Base-by-base conservation (phyloP, 1,140 invertebrate species). In the Hypothenemus hampei region DNA sequence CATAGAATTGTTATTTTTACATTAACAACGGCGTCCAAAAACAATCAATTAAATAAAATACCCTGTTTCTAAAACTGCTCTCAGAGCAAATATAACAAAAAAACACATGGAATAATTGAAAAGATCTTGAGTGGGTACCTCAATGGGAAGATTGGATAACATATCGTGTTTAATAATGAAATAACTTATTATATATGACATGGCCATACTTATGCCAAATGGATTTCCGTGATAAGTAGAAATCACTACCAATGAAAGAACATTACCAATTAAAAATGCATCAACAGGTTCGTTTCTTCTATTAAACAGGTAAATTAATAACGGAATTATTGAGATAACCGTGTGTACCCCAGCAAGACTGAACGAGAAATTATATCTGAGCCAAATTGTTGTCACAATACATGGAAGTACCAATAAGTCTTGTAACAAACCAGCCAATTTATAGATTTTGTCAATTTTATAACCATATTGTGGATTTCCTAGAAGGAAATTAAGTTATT, bases 31-130 rank as follows among this genome's bases (percentile, higher is more conserved):
- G n/a, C n/a, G n/a, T n/a, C n/a, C n/a, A n/a, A n/a, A n/a, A n/a
- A n/a, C n/a, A n/a, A n/a, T n/a, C n/a, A n/a, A n/a, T 19, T 39
- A 19, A 39, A 39, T 21, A 37, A 10, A 7, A 43, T 35, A 43
- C 8, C 43, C 6, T 21, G 43, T 33, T 19, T 57, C 43, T 21
- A 49, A 31, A 20, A 57, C 15, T 45, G 59, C 26, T 35, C 45
- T 57, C 6, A 60, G 35, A 29, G 46, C 49, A 50, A 61, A 61
- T 43, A 49, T 46, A 36, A 43, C 24, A 49, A 61, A 61, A 46
- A 61, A 61, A 50, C 59, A 61, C 54, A 58, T 54, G 11, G 59
- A 52, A 57, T 61, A 61, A 31, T 61, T 61, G 21, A 45, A 58
- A 44, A 61, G 40, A 57, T 58, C 59, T 39, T 45, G 39, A 54